Percentiles rank a stretch among this genome's conserved stretches.
Conservation (phyloP, 2,113 vertebrate genomes). For the Oxyruncus cristatus region DNA sequence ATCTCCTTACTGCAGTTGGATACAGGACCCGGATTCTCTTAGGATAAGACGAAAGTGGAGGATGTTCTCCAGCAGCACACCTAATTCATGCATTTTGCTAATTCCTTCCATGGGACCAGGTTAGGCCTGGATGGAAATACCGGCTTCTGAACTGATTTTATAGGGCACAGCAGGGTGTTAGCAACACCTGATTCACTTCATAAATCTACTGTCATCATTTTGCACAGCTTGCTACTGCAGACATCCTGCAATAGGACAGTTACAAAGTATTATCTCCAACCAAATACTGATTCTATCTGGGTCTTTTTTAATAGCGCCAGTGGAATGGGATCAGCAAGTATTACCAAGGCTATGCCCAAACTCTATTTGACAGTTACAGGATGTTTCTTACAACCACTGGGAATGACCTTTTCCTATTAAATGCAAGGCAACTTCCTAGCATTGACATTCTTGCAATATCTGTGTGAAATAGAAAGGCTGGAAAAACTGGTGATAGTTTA, state of each 20-base stretch:
- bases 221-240: neutral
- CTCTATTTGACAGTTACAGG: neutral
- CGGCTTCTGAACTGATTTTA: neutral
- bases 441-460: neutral
- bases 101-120: neutral
- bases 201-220: neutral
- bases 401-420: neutral
- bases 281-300: neutral
- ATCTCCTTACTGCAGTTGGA: neutral
- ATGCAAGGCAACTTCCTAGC: neutral
- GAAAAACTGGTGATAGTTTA: neutral
- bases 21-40: neutral
- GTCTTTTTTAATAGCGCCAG: neutral
- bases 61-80: neutral
- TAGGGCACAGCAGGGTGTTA: neutral
- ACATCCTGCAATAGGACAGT: neutral
- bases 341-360: neutral
- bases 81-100: neutral
- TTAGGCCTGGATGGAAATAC: neutral
- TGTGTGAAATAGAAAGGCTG: neutral
- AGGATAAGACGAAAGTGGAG: neutral
- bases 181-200: neutral
- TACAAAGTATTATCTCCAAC: neutral
- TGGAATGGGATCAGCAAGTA: neutral
- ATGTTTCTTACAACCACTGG: neutral